These are phyloP conservation scores for Ascaphus truei DNA, from an alignment of 2,113 vertebrate genomes.

Conservation along the genomic window DNA sequence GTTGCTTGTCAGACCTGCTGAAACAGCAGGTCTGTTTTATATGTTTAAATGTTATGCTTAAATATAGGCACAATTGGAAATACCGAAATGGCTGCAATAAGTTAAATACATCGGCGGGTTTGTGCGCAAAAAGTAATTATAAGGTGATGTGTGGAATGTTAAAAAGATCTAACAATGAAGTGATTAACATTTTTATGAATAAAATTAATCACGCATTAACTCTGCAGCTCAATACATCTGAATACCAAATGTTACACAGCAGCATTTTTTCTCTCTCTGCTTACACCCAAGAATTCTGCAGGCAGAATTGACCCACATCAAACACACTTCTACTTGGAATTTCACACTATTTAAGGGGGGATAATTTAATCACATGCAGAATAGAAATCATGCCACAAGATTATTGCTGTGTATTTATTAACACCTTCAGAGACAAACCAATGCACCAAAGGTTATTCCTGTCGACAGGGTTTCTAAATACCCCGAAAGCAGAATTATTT, in stretches of 20 bases:
- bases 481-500: too few species aligned
- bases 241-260: conserved; percentile 61
- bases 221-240: conserved; percentile 58
- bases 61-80: conserved; percentile 51
- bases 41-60: conserved; percentile 57
- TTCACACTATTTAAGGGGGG: conserved; percentile 43
- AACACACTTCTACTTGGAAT: conserved; percentile 40
- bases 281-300: conserved; percentile 45
- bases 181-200: conserved; percentile 82
- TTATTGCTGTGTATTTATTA: conserved; percentile 29
- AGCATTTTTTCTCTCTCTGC: conserved; percentile 41
- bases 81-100: conserved; percentile 54
- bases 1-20: not conserved
- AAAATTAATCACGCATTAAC: conserved; percentile 78
- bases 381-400: conserved; percentile 22
- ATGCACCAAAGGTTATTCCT: too few species aligned
- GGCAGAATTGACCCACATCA: conserved; percentile 44
- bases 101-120: conserved; percentile 59
- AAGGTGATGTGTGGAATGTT: conserved; percentile 62
- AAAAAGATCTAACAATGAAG: conserved; percentile 71
- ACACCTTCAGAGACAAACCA: conserved; percentile 8
- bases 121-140: conserved; percentile 59
- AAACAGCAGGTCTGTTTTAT: not conserved
- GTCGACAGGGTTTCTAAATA: too few species aligned
- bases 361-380: conserved; percentile 36